Evolutionary conservation across 2,888 invertebrate genomes (phyloP), one percentile per base, ranked within the genome.

Genomic region (Tenthredo amoena): DNA sequence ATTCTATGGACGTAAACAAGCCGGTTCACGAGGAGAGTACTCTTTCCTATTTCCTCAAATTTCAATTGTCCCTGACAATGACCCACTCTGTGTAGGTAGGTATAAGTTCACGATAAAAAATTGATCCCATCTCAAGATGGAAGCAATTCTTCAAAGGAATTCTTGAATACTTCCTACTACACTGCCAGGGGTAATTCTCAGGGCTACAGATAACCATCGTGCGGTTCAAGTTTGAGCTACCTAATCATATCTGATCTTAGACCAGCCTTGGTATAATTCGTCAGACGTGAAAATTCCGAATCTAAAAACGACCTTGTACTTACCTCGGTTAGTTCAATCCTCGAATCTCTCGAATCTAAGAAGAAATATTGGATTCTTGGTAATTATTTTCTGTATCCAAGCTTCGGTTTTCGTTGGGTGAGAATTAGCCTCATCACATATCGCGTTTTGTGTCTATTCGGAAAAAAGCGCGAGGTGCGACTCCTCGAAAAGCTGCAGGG

Each of bases 201-300:
- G 55, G 81, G 62, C 9, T 18, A 7, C 1, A 62, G 85, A 68
- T 85, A 79, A 58, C 31, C 21, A 85, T 85, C 62, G 79, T 81
- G 34, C n/a, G 65, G 68, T 40, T 18, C 68, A 68, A 68, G 85
- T 85, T 85, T 21, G 26, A 81, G 31, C 65, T 62, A 34, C 65
- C 40, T 81, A 50, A 85, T 85, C 85, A 58, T 85, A 85, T 65
- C 85, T 85, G 79, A 85, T 81, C 68, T 31, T 21, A 26, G 47
- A 47, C 12, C 34, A 65, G 18, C 15, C 50, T 58, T 26, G 18
- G 79, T 47, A 18, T 85, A 81, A 85, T 81, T 65, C 68, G 31
- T 18, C 47, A 26, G 79, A 85, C 43, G 85, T 85, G 85, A 58
- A 26, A 15, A 77, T 37, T 77, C 34, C 21, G 34, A 18, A 50